A percentile compares a stretch with the other conserved stretches of the same genome.
Evolutionary conservation across 1,140 invertebrate genomes (phyloP).

Genomic region (Danaus melanippus): DNA sequence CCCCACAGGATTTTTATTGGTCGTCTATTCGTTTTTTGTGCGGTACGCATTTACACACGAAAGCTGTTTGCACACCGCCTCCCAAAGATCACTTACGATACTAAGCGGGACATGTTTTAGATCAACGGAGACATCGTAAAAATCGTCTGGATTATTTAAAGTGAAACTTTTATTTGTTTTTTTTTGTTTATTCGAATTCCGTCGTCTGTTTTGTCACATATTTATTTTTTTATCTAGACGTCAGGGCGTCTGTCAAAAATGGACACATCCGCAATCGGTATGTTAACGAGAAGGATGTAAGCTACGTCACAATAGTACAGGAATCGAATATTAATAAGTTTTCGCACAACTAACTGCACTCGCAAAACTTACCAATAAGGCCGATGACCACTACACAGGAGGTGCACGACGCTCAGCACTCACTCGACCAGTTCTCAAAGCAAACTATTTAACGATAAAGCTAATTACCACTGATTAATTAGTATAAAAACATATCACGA

Average conservation of each 20-base stretch:
- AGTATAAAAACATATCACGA: slow-evolving; percentile 13
- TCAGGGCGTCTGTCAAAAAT: slow-evolving; percentile 10
- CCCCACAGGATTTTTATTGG: slow-evolving; percentile 69
- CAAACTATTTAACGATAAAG: slow-evolving; percentile 30
- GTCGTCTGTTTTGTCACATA: too few species aligned
- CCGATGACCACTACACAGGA: slow-evolving; percentile 52
- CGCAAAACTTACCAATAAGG: slow-evolving; percentile 59
- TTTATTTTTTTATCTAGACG: too few species aligned
- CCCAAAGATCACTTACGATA: slow-evolving; percentile 55
- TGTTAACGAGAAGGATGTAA: slow-evolving; percentile 30
- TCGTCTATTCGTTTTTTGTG: slow-evolving; percentile 65
- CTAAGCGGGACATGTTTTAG: slow-evolving; percentile 36
- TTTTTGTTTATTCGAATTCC: too few species aligned
- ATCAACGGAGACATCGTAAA: slow-evolving; percentile 23
- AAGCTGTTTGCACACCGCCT: slow-evolving; percentile 55
- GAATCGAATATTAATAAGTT: slow-evolving; percentile 61
- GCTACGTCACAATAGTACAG: slow-evolving; percentile 49
- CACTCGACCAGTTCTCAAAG: slow-evolving; percentile 27
- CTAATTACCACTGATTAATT: slow-evolving; percentile 20
- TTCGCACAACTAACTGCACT: slow-evolving; percentile 61
- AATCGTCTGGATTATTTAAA: slow-evolving; percentile 12
- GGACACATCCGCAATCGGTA: slow-evolving; percentile 17
- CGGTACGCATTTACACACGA: slow-evolving; percentile 60
- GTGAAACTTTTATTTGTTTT: too few species aligned
- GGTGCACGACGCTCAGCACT: slow-evolving; percentile 13